Percentiles rank a stretch among this genome's conserved stretches.
phyloP scores from a whole-genome alignment of 2,797 vertebrate genomes.

The Oreonectes daqikongensis region DNA sequence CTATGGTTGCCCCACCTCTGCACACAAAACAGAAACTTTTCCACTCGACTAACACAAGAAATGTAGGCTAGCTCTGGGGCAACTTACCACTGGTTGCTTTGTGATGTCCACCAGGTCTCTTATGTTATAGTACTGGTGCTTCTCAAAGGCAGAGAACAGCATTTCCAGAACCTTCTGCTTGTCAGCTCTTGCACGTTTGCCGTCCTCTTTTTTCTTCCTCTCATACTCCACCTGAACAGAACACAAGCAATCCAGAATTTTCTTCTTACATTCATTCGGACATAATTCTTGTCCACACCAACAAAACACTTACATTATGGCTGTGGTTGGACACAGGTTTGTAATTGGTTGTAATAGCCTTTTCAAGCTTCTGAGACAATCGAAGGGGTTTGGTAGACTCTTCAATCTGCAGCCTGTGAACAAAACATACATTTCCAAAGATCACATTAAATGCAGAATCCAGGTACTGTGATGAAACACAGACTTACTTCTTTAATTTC shows the following conservation, averaged over 20 bases:
- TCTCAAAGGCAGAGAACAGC: slow-evolving; percentile 98
- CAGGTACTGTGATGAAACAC: not conserved
- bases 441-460: not conserved
- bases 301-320: slow-evolving; percentile 83
- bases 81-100: slow-evolving; percentile 96
- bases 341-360: slow-evolving; percentile 93
- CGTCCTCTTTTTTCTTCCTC: slow-evolving; percentile 92
- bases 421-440: not conserved
- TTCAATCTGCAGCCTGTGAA: slow-evolving; percentile 90
- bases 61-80: slow-evolving; percentile 49
- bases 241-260: not conserved
- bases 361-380: slow-evolving; percentile 89
- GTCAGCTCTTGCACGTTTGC: slow-evolving; percentile 89
- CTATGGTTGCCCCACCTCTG: not conserved
- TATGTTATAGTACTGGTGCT: slow-evolving; percentile 98
- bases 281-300: not conserved
- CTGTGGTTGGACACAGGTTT: slow-evolving; percentile 95
- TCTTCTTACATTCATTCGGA: not conserved
- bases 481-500: slow-evolving; percentile 90
- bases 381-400: slow-evolving; percentile 92
- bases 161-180: slow-evolving; percentile 97
- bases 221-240: slow-evolving; percentile 78
- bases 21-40: not conserved
- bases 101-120: slow-evolving; percentile 98
- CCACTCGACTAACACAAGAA: not conserved